A percentile compares a stretch with the other conserved stretches of the same genome.
Conservation (phyloP, 1,140 invertebrate genomes). For the Periplaneta americana region DNA sequence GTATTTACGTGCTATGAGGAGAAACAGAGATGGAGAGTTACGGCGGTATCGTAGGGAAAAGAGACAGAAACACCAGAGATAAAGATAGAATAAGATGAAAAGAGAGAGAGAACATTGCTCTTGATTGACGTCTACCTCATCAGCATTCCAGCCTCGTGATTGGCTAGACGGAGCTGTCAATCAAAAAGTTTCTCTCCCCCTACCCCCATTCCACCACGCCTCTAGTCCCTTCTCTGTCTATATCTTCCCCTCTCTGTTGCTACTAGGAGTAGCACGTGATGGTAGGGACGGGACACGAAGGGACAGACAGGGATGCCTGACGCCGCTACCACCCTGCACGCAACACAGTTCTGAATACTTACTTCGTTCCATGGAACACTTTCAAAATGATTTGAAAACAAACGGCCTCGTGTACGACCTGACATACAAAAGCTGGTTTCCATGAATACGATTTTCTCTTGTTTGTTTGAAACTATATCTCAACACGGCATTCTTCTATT, state of each 20-base stretch:
- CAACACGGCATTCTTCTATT: neutral
- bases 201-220: neutral
- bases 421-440: neutral
- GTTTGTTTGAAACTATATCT: neutral
- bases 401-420: neutral
- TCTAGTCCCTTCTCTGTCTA: neutral
- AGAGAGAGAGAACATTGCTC: conserved; percentile 21
- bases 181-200: conserved; percentile 34
- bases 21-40: conserved; percentile 3
- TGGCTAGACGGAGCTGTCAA: conserved; percentile 54
- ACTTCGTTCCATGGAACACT: neutral
- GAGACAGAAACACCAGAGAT: conserved; percentile 6
- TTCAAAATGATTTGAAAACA: neutral
- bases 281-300: conserved; percentile 1
- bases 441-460: neutral
- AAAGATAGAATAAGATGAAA: neutral
- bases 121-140: conserved; percentile 56
- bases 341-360: neutral
- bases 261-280: neutral
- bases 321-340: neutral
- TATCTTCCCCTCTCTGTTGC: neutral
- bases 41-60: conserved; percentile 19
- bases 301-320: neutral
- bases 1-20: neutral
- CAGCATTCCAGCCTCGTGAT: conserved; percentile 52